These are phyloP conservation scores for Cataglyphis livida DNA, from an alignment of 2,888 invertebrate genomes.

Conservation along the genomic window DNA sequence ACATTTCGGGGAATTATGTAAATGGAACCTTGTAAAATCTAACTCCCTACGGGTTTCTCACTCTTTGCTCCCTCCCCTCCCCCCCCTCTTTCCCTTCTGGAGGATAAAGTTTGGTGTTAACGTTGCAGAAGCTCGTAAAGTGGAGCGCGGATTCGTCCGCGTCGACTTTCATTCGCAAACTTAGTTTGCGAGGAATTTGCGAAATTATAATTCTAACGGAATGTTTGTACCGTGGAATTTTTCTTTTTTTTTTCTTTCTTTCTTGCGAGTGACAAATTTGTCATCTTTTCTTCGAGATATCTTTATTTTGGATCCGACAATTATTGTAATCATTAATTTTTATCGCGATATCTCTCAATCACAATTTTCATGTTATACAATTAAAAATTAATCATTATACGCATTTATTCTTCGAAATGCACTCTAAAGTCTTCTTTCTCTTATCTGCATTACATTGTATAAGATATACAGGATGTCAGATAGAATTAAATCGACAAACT, in stretches of 20 bases:
- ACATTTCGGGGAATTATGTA: constrained; percentile 49
- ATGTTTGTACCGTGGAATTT: constrained; percentile 31
- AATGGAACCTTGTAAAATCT: constrained; percentile 48
- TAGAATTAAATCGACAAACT: no score
- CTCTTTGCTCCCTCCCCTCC: neutral
- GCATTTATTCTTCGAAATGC: neutral
- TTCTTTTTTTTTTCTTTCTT: neutral
- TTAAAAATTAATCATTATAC: neutral
- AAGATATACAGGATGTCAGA: neutral
- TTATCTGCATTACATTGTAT: constrained; percentile 16
- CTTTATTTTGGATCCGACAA: constrained; percentile 24
- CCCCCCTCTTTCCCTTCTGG: neutral
- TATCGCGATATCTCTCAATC: neutral
- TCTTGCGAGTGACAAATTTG: neutral
- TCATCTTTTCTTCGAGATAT: neutral
- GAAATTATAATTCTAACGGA: constrained; percentile 48
- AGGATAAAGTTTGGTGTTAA: constrained; percentile 40
- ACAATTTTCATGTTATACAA: neutral
- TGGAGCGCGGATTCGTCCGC: constrained; percentile 44
- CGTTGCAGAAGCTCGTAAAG: constrained; percentile 53
- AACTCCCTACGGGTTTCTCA: constrained; percentile 38
- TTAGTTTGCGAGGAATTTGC: constrained; percentile 38
- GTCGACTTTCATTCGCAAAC: constrained; percentile 35
- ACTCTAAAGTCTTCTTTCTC: neutral
- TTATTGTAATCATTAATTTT: constrained; percentile 27